These are phyloP conservation scores for Nomada hirtipes DNA, from an alignment of 2,888 invertebrate genomes.

Conservation along the genomic window DNA sequence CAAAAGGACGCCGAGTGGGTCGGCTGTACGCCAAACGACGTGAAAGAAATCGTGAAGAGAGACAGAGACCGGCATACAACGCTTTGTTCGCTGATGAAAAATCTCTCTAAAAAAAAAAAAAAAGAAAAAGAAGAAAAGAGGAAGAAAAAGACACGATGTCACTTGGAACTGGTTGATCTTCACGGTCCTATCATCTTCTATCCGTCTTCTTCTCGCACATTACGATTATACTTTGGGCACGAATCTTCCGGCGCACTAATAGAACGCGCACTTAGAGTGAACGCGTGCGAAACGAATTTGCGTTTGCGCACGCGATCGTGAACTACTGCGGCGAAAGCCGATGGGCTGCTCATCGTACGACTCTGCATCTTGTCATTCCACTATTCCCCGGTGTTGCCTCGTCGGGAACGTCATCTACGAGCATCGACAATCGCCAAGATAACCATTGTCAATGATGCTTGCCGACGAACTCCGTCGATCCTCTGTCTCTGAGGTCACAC, in stretches of 20 bases:
- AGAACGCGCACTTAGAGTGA: slow-evolving; percentile 13
- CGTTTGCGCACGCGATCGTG: slow-evolving; percentile 23
- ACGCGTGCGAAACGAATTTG: slow-evolving; percentile 27
- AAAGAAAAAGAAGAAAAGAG: background rate
- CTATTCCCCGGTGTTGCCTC: slow-evolving; percentile 1
- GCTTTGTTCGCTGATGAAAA: slow-evolving; percentile 10
- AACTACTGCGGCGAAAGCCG: slow-evolving; percentile 73
- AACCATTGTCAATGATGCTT: slow-evolving; percentile 15
- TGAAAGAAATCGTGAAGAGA: slow-evolving; percentile 15
- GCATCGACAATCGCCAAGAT: slow-evolving; percentile 17
- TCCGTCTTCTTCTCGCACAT: slow-evolving; percentile 8
- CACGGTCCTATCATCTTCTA: slow-evolving; percentile 6
- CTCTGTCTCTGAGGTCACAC: slow-evolving; percentile 13
- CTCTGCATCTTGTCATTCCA: slow-evolving; percentile 50
- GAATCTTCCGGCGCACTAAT: slow-evolving; percentile 8
- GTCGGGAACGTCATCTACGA: slow-evolving; percentile 13
- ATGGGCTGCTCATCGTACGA: slow-evolving; percentile 62
- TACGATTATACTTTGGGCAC: slow-evolving; percentile 27
- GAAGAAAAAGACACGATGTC: background rate
- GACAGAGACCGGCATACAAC: background rate
- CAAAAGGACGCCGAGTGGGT: background rate
- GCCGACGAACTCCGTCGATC: slow-evolving; percentile 7
- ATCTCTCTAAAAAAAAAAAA: slow-evolving; percentile 5
- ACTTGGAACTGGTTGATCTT: slow-evolving; percentile 5
- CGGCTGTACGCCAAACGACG: background rate